Conservation (phyloP, 1,140 invertebrate species). For the Zaprionus camerounensis region DNA sequence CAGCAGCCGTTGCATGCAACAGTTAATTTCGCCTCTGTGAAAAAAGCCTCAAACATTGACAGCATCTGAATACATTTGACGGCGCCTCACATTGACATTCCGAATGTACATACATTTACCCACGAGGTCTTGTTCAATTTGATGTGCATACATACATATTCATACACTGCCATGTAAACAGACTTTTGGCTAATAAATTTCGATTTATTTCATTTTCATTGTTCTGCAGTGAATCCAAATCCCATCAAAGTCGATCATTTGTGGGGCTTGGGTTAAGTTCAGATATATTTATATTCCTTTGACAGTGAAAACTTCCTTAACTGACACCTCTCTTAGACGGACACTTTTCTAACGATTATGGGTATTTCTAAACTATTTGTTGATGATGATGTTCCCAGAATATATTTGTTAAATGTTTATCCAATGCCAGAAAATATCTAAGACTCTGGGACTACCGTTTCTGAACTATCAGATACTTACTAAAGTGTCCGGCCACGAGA, state of each 20-base stretch:
- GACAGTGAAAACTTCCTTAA: too few species aligned
- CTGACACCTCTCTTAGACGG: too few species aligned
- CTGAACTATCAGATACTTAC: too few species aligned
- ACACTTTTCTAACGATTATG: too few species aligned
- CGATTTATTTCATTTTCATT: not conserved
- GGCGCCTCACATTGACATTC: slow-evolving; percentile 31
- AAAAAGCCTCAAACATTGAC: slow-evolving; percentile 51
- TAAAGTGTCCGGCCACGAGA: too few species aligned
- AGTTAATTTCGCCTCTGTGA: slow-evolving; percentile 51
- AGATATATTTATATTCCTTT: not conserved
- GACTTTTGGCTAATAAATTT: not conserved
- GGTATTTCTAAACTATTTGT: too few species aligned
- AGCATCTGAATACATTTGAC: slow-evolving; percentile 26
- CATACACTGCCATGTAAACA: not conserved
- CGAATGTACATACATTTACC: not conserved
- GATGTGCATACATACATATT: not conserved
- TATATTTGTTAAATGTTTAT: too few species aligned
- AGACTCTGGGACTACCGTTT: too few species aligned
- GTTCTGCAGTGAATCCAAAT: not conserved
- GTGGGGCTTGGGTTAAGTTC: slow-evolving; percentile 48
- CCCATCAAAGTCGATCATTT: not conserved
- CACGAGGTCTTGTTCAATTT: not conserved
- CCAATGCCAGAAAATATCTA: too few species aligned
- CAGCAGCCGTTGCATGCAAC: slow-evolving; percentile 40
- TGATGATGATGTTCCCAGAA: too few species aligned